Evolutionary conservation across 2,888 invertebrate species (phyloP), one percentile per base, ranked within the genome.

Genomic region (Neoaliturus tenellus): DNA sequence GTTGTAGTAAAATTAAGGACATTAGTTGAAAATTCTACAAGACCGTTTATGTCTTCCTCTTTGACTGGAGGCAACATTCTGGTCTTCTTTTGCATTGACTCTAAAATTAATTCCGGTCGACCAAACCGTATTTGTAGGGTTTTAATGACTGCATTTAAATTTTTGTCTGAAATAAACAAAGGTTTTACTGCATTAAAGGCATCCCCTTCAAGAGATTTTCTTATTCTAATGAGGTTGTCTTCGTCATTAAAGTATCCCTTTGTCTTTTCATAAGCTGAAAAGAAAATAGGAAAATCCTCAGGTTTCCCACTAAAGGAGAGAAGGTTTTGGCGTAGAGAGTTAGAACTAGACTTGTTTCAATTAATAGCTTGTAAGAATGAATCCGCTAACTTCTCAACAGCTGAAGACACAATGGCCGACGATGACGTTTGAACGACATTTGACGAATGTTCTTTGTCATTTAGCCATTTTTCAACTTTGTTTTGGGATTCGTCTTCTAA

Each of bases 1-100:
- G 78, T 78, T 23, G 28, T 28, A 10, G 78, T 48, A 48, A 78
- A 44, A 12, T 41, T 78, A 28, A 48, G 48, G 41, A 78, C 78
- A 31, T 20, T 23, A 31, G 78, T 78, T 4, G n/a, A 48, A 44
- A 78, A 78, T 28, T 78, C 48, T 20, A 78, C 17, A n/a, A 78
- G 41, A 48, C 78, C 23, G 20, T 39, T 85, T 5, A 62, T 31
- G 25, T 62, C 62, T 12, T 62, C 62, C 12, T 23, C 62, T 20
- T 31, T 62, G 25, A 62, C 62, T 28, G 4, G 31, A 62, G 31
- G 62, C 14, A 62, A 28, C 31, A 31, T n/a, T 5, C 31, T 62
- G 25, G 62, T 62, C 62, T 62, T 62, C 17, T 25, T 25, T 62
- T 28, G 31, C 62, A 25, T 62, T 8, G 62, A 62, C 17, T 62